Conservation (phyloP, 2,888 invertebrate genomes). For the Clepsis dumicolana region DNA sequence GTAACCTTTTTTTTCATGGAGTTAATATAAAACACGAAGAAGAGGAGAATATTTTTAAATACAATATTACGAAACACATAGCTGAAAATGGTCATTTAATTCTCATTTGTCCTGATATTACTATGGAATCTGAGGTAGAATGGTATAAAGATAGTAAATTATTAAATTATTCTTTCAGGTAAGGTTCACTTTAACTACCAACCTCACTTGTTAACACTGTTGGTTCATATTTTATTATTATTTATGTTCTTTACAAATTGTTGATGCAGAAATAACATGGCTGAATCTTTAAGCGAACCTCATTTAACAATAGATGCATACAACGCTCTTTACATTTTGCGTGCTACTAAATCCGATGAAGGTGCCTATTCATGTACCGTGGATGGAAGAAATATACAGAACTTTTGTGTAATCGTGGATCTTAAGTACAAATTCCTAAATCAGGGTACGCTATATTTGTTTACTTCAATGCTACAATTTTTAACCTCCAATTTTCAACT, state of each 20-base stretch:
- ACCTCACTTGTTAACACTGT: too few relatives aligned
- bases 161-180: conserved; percentile 68
- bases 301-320: conserved; percentile 84
- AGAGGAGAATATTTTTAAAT: conserved; percentile 39
- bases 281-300: conserved; percentile 66
- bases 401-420: conserved; percentile 79
- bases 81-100: conserved; percentile 83
- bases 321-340: conserved; percentile 84
- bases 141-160: conserved; percentile 84
- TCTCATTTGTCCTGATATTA: conserved; percentile 85
- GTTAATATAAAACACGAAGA: not conserved
- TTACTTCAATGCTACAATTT: not conserved
- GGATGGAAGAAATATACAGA: conserved; percentile 85
- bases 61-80: conserved; percentile 65
- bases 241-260: conserved; percentile 6
- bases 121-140: conserved; percentile 75
- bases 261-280: conserved; percentile 51
- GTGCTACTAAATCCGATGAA: conserved; percentile 87
- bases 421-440: conserved; percentile 81
- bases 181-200: too few relatives aligned
- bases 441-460: conserved; percentile 65
- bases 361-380: conserved; percentile 90
- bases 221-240: not conserved
- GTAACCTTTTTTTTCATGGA: not conserved
- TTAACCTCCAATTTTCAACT: not conserved